These are phyloP conservation scores for Melikaiella ostensackeni DNA, from an alignment of 2,888 invertebrate species.

Conservation along the genomic window DNA sequence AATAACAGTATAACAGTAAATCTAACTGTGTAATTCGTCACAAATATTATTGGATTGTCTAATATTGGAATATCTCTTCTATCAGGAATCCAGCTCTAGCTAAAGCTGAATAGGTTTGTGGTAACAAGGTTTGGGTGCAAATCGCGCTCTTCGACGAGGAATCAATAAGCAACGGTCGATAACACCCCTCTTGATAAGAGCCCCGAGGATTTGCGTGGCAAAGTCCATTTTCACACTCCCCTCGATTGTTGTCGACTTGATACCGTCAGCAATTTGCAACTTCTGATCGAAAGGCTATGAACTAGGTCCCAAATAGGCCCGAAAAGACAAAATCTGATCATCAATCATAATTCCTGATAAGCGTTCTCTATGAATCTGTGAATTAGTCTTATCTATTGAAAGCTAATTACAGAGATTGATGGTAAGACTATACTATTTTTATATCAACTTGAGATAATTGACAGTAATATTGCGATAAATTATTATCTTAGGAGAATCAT, in stretches of 20 bases:
- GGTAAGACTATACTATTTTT: background rate
- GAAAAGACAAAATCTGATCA: background rate
- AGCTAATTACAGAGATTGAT: background rate
- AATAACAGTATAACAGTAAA: background rate
- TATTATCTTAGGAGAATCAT: background rate
- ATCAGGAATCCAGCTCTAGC: background rate
- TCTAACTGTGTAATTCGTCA: background rate
- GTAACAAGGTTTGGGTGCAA: background rate
- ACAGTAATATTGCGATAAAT: background rate
- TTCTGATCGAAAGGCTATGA: background rate
- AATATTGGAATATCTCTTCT: background rate
- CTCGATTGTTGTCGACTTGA: background rate
- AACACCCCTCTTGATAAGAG: constrained; percentile 8
- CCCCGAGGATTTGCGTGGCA: background rate
- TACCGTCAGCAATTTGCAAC: background rate
- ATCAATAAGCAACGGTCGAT: constrained; percentile 5
- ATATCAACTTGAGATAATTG: background rate
- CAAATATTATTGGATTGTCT: background rate
- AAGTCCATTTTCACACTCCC: constrained; percentile 17
- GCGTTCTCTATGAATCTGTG: background rate
- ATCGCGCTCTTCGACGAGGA: background rate
- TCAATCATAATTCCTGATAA: background rate
- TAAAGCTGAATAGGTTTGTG: background rate
- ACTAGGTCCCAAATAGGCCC: background rate
- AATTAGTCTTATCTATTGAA: background rate